phyloP scores from a whole-genome alignment of 2,113 vertebrate genomes.

The Hipposideros armiger region DNA sequence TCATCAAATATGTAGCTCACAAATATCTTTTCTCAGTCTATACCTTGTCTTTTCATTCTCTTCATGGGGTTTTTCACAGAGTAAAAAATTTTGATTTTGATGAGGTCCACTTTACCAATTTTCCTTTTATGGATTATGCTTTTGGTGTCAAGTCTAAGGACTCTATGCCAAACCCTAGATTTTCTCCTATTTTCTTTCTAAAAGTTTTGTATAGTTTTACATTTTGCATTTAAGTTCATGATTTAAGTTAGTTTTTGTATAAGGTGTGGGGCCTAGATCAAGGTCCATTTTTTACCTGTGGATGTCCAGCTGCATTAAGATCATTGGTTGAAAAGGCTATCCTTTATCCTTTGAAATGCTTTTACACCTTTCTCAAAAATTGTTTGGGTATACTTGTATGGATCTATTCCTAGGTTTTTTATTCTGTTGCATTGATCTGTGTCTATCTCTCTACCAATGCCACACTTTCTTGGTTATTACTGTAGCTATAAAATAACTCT shows the following conservation, averaged over 20 bases:
- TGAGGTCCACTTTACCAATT: not conserved
- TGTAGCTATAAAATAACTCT: not conserved
- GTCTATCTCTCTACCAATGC: not conserved
- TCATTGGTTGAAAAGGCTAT: not conserved
- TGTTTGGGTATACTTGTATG: not conserved
- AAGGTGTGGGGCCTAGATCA: not conserved
- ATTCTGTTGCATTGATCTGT: not conserved
- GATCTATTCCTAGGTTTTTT: not conserved
- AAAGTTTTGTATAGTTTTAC: conserved; percentile 25
- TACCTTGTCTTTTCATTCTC: not conserved
- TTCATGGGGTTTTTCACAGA: not conserved
- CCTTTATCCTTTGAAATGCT: not conserved
- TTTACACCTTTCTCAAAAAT: not conserved
- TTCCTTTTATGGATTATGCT: not conserved
- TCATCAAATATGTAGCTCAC: not conserved
- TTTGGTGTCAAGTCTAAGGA: not conserved
- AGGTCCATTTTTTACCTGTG: not conserved
- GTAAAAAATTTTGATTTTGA: conserved; percentile 28
- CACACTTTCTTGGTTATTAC: not conserved
- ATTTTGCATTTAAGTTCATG: not conserved
- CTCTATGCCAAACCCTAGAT: not conserved
- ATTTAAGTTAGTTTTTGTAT: conserved; percentile 44
- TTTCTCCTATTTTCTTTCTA: not conserved
- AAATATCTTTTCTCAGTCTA: not conserved
- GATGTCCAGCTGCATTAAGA: not conserved